Base-by-base conservation (phyloP, 2,797 vertebrate genomes). In the Alectoris magna region DNA sequence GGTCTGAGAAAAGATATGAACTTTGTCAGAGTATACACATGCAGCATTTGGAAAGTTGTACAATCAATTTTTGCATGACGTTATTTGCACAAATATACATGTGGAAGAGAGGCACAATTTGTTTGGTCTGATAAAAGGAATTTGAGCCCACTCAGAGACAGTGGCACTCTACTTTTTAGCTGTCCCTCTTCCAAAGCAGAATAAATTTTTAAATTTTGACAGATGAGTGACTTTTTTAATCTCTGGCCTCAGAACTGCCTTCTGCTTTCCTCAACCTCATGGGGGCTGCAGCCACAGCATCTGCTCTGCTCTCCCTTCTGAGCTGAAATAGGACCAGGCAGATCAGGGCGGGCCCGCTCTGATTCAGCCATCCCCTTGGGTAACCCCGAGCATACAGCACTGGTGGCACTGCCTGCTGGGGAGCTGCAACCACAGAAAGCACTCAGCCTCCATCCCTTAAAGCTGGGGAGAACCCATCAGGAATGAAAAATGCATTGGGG, bases 141-240 rank as follows among this genome's bases (percentile, higher is more conserved):
- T 53, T 53, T 41, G 21, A 70, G 27, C 44, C 26, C 58, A 36
- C 38, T 72, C 11, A 53, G 14, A 29, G 11, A 62, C 11, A 51
- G 2, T 43, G 75, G 43, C 11, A 68, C 7, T 10, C 41, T 74
- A 31, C 44, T 55, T 55, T 53, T 29, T 29, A 55, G 24, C 53
- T 8, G 48, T 66, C 31, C 51, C 17, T 66, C 51, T 94, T 64
- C 58, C 36, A 67, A 53, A 55, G 68, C 38, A 63, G 29, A 81
- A 67, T 78, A 67, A 67, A 43, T 44, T 85, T 91, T 68, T 91
- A 63, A 85, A 26, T 44, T 84, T 70, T 92, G 59, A 85, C 73
- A 91, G 80, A 75, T 75, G 51, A 17, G 31, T 89, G 83, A 62
- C 43, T 58, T 95, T 95, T 91, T 93, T 62, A 24, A 60, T 34